phyloP scores from a whole-genome alignment of 1,140 invertebrate genomes.

The Pararge aegeria region DNA sequence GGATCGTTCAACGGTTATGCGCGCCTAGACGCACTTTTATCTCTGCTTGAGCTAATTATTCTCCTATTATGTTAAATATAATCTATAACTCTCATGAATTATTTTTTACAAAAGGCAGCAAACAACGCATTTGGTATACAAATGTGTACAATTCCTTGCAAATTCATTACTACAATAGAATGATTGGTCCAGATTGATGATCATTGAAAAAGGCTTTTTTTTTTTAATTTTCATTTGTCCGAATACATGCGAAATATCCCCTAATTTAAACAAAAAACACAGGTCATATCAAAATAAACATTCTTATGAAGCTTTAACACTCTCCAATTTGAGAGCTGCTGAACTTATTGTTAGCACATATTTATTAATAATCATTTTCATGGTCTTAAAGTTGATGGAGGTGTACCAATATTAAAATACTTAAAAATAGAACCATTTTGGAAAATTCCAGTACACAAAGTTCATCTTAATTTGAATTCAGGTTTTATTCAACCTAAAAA shows the following conservation, averaged over 20 bases:
- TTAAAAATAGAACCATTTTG: no score
- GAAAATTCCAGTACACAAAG: no score
- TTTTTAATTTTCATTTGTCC: constrained; percentile 22
- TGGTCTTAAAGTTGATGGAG: no score
- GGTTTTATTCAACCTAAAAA: no score
- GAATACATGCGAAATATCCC: constrained; percentile 15
- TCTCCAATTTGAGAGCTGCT: constrained; percentile 37
- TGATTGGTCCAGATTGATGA: constrained; percentile 51
- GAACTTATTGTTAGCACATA: neutral
- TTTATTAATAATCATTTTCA: no score
- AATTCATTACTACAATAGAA: constrained; percentile 32
- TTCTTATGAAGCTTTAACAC: constrained; percentile 50
- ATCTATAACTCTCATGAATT: constrained; percentile 27
- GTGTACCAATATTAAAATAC: no score
- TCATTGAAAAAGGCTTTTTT: constrained; percentile 15
- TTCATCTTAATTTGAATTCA: no score
- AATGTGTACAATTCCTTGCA: constrained; percentile 34
- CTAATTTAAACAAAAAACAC: constrained; percentile 42
- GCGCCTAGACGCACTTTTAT: neutral
- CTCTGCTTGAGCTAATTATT: constrained; percentile 8
- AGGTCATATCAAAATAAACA: constrained; percentile 63
- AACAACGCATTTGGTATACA: constrained; percentile 45
- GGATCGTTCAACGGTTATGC: neutral
- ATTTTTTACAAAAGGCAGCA: constrained; percentile 28
- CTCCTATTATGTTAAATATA: constrained; percentile 18